Percentiles rank a stretch among this genome's conserved stretches.
Conservation (phyloP, 2,888 invertebrate genomes). For the Troides oblongomaculatus region DNA sequence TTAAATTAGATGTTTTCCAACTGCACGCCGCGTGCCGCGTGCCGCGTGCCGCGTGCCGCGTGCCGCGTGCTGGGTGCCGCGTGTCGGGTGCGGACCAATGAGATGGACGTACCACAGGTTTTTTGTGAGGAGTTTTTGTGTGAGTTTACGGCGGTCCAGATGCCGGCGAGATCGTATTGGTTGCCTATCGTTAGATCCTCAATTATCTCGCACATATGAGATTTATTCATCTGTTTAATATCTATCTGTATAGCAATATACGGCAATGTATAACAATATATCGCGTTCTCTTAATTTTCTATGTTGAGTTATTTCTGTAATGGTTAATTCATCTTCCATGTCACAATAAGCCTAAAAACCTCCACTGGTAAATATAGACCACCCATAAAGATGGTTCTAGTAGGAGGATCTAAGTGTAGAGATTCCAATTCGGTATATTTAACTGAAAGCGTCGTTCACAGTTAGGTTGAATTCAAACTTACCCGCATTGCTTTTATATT, state of each 20-base stretch:
- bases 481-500: too few species aligned
- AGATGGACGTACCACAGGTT: slow-evolving; percentile 45
- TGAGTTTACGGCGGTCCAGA: slow-evolving; percentile 21
- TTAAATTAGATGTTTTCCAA: slow-evolving; percentile 60
- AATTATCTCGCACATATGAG: not conserved
- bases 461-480: too few species aligned
- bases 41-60: slow-evolving; percentile 9
- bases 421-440: too few species aligned
- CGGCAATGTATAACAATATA: too few species aligned
- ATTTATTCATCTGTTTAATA: not conserved
- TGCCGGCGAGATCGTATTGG: slow-evolving; percentile 29
- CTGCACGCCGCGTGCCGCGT: slow-evolving; percentile 54
- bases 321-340: too few species aligned
- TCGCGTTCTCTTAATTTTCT: too few species aligned
- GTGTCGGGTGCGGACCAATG: slow-evolving; percentile 51
- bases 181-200: slow-evolving; percentile 1
- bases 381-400: too few species aligned
- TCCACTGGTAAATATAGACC: too few species aligned
- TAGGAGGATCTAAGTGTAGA: too few species aligned
- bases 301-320: too few species aligned
- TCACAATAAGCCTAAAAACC: too few species aligned
- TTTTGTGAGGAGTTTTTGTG: slow-evolving; percentile 39
- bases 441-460: not conserved
- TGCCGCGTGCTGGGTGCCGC: slow-evolving; percentile 36
- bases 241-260: too few species aligned